phyloP scores from a whole-genome alignment of 2,797 vertebrate genomes.

The Oreonectes daqikongensis region DNA sequence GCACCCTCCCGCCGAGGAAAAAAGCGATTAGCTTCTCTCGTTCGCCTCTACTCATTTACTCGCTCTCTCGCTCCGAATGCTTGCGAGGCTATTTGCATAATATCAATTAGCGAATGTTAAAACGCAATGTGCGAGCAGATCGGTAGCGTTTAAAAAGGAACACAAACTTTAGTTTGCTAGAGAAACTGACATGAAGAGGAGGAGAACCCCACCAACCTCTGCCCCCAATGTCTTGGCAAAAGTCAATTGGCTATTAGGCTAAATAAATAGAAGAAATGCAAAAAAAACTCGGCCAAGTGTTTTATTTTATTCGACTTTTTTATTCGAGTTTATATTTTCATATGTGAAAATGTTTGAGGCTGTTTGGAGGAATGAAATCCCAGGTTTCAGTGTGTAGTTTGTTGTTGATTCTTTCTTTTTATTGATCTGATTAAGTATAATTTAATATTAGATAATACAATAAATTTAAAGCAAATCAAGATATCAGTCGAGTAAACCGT shows the following conservation, averaged over 20 bases:
- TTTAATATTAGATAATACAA: not conserved
- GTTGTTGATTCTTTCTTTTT: too few species aligned
- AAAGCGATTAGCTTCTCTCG: conserved; percentile 28
- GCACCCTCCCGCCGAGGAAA: not conserved
- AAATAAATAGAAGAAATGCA: too few species aligned
- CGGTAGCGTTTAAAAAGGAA: conserved; percentile 42
- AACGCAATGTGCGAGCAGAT: conserved; percentile 36
- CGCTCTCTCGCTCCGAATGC: conserved; percentile 23
- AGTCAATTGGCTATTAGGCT: too few species aligned
- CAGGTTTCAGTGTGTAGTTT: too few species aligned
- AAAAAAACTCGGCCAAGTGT: too few species aligned
- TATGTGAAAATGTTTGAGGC: not conserved
- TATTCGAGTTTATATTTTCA: too few species aligned
- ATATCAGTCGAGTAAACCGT: not conserved
- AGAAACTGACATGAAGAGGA: not conserved
- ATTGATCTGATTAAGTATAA: too few species aligned
- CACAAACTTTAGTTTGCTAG: conserved; percentile 24
- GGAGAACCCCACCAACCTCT: too few species aligned
- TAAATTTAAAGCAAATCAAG: not conserved
- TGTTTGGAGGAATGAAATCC: too few species aligned
- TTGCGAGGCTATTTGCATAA: conserved; percentile 54
- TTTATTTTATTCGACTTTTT: too few species aligned
- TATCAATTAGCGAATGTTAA: conserved; percentile 57
- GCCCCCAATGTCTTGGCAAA: conserved; percentile 24
- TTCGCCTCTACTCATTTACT: conserved; percentile 8